Conservation (phyloP, 2,888 invertebrate species). For the Apamea monoglypha region DNA sequence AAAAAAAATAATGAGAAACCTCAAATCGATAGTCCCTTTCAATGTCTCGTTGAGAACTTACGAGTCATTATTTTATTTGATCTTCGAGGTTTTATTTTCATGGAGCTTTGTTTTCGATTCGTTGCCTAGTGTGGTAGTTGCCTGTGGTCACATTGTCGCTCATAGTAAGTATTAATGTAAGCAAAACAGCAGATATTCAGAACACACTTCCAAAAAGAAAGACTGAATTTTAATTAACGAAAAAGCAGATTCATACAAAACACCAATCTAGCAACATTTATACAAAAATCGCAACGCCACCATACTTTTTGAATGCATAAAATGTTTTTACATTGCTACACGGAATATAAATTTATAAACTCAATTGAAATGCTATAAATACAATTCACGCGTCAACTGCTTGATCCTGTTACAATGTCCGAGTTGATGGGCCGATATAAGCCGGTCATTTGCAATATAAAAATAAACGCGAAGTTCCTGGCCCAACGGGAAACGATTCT, state of each 20-base stretch:
- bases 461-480: slow-evolving; percentile 70
- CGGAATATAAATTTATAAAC: slow-evolving; percentile 71
- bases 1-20: slow-evolving; percentile 79
- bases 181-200: not conserved
- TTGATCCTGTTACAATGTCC: slow-evolving; percentile 85
- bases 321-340: slow-evolving; percentile 56
- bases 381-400: slow-evolving; percentile 85
- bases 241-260: slow-evolving; percentile 18
- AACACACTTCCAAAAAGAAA: not conserved
- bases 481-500: slow-evolving; percentile 42
- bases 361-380: slow-evolving; percentile 83
- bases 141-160: not conserved
- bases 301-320: slow-evolving; percentile 54
- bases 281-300: slow-evolving; percentile 41
- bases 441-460: slow-evolving; percentile 86
- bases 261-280: slow-evolving; percentile 13
- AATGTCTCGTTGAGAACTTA: slow-evolving; percentile 67
- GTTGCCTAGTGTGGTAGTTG: not conserved
- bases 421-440: slow-evolving; percentile 86
- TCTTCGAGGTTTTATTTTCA: slow-evolving; percentile 5
- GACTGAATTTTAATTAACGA: not conserved
- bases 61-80: slow-evolving; percentile 61
- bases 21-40: slow-evolving; percentile 74
- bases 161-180: not conserved
- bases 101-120: not conserved